These are phyloP conservation scores for Pectinophora gossypiella DNA, from an alignment of 1,140 invertebrate genomes.

Conservation along the genomic window DNA sequence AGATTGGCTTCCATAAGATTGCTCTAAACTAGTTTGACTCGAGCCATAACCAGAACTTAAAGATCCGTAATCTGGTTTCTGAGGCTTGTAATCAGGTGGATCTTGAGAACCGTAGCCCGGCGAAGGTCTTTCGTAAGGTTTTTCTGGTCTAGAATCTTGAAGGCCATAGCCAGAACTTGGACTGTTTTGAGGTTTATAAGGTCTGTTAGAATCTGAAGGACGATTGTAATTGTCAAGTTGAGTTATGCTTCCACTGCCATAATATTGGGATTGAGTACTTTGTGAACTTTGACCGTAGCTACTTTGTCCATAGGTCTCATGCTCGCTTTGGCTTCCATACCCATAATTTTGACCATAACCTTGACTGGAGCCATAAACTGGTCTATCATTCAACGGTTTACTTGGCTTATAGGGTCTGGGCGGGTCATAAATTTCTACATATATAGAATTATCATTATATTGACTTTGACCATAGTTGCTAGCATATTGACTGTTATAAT, in stretches of 20 bases:
- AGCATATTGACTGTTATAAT: slow-evolving; percentile 45
- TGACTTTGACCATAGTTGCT: slow-evolving; percentile 43
- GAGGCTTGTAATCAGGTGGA: slow-evolving; percentile 4
- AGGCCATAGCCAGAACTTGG: slow-evolving; percentile 3
- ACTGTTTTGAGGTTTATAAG: neutral
- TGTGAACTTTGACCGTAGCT: slow-evolving; percentile 40
- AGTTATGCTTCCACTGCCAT: slow-evolving; percentile 24
- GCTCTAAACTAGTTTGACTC: neutral
- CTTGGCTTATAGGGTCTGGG: slow-evolving; percentile 45
- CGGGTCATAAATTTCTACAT: slow-evolving; percentile 58
- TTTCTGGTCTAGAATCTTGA: slow-evolving; percentile 13
- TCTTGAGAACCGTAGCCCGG: neutral
- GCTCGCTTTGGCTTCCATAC: slow-evolving; percentile 29
- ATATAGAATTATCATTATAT: slow-evolving; percentile 49
- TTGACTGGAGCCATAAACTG: slow-evolving; percentile 28
- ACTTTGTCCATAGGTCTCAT: too few species aligned
- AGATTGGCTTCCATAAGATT: neutral
- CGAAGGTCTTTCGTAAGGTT: neutral
- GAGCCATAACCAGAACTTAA: slow-evolving; percentile 1
- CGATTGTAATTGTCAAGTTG: slow-evolving; percentile 19
- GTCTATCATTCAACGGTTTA: slow-evolving; percentile 21
- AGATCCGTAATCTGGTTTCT: slow-evolving; percentile 8
- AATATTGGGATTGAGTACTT: slow-evolving; percentile 30
- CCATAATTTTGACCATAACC: slow-evolving; percentile 25
- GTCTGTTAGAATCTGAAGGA: neutral